Evolutionary conservation across 2,797 vertebrate species (phyloP).

Genomic region (Galago senegalensis): DNA sequence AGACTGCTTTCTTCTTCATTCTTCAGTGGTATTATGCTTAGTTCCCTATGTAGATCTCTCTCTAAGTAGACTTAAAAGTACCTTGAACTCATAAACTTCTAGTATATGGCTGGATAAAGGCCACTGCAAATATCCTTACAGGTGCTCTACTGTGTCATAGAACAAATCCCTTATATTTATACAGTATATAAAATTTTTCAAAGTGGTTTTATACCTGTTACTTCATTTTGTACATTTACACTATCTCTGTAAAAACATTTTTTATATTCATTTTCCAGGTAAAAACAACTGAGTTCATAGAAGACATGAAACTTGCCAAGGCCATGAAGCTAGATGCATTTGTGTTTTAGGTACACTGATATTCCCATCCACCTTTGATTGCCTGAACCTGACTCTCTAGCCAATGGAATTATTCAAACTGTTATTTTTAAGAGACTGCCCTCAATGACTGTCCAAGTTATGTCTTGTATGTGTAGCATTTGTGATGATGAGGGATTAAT

Average conservation of each 20-base stretch:
- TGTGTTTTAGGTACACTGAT: neutral
- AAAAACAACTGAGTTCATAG: neutral
- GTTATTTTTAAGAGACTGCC: neutral
- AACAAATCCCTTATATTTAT: neutral
- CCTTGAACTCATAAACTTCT: neutral
- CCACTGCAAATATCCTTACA: neutral
- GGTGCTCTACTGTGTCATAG: neutral
- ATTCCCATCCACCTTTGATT: neutral
- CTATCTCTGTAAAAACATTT: neutral
- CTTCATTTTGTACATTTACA: neutral
- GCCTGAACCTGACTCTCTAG: neutral
- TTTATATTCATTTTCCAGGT: neutral
- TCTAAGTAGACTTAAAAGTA: neutral
- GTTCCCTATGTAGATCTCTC: neutral
- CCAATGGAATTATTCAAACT: neutral
- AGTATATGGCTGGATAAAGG: neutral
- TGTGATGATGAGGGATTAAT: neutral
- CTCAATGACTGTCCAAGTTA: neutral
- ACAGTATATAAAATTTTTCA: neutral
- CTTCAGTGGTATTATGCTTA: neutral
- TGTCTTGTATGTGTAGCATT: neutral
- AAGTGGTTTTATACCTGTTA: neutral
- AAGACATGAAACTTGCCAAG: neutral
- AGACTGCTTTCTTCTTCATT: neutral
- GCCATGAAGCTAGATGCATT: neutral